Conservation (phyloP, 2,113 vertebrate species). For the Podarcis cretensis region DNA sequence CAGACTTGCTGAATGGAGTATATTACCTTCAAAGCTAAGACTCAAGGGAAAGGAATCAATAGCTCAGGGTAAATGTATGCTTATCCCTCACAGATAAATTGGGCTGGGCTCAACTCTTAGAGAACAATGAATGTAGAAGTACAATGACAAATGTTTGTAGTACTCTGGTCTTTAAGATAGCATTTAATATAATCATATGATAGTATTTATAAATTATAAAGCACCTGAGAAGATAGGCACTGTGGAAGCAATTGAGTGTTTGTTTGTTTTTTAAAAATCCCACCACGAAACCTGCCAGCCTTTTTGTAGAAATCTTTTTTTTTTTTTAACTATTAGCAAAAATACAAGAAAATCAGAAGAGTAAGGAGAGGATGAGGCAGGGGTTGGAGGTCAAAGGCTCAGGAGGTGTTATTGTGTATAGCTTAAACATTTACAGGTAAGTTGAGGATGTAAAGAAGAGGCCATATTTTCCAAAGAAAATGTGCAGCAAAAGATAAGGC, state of each 20-base stretch:
- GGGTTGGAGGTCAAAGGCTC: too few species aligned
- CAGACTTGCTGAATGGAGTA: constrained; percentile 22
- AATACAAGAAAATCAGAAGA: too few species aligned
- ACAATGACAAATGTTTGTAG: constrained; percentile 1
- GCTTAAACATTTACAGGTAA: too few species aligned
- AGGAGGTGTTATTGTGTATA: too few species aligned
- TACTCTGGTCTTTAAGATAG: not conserved
- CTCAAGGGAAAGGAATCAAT: constrained; percentile 1
- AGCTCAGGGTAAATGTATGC: constrained; percentile 24
- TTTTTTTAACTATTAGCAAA: too few species aligned
- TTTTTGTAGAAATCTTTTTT: too few species aligned
- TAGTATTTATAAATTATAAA: not conserved
- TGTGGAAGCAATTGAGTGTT: not conserved
- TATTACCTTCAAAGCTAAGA: not conserved
- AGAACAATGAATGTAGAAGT: not conserved
- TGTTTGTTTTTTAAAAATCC: too few species aligned
- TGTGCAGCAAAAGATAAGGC: too few species aligned
- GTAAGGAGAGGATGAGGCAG: too few species aligned
- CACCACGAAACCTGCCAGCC: too few species aligned
- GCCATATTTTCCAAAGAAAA: too few species aligned
- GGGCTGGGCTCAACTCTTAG: not conserved
- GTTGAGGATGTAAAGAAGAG: too few species aligned
- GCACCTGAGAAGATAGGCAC: not conserved
- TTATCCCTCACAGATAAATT: constrained; percentile 1
- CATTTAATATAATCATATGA: not conserved